These are phyloP conservation scores for Coluber constrictor DNA, from an alignment of 2,797 vertebrate genomes.

Conservation along the genomic window DNA sequence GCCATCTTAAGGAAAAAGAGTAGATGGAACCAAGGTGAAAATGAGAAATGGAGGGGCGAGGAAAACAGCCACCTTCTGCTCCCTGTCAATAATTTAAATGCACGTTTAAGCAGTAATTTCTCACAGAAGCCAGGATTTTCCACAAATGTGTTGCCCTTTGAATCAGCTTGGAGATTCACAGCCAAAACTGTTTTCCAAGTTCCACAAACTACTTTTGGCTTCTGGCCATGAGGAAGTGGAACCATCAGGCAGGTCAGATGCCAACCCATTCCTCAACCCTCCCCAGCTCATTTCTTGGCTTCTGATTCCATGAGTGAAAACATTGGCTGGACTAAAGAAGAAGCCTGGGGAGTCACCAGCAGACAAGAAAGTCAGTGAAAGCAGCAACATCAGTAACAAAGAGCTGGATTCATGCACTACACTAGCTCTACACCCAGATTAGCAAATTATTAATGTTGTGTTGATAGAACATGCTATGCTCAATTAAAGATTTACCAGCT, in stretches of 20 bases:
- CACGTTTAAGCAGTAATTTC: neutral
- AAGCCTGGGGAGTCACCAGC: neutral
- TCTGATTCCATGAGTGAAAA: neutral
- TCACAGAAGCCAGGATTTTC: neutral
- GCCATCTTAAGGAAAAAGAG: neutral
- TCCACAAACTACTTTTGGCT: conserved; percentile 2
- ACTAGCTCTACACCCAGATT: neutral
- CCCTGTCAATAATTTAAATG: neutral
- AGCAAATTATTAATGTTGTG: neutral
- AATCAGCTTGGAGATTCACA: conserved; percentile 8
- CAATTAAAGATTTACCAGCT: neutral
- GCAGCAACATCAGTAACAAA: neutral
- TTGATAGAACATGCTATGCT: neutral
- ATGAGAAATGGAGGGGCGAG: neutral
- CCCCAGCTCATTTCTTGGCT: neutral
- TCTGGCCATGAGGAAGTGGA: neutral
- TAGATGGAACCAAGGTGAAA: neutral
- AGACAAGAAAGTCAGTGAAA: neutral
- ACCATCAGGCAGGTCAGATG: neutral
- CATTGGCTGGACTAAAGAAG: neutral
- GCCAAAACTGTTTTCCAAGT: neutral
- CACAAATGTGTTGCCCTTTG: neutral
- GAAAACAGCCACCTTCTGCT: neutral
- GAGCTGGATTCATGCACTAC: neutral
- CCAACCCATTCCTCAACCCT: neutral